Percentiles rank a stretch among this genome's conserved stretches.
These are phyloP conservation scores for Dynastes grantii DNA, from an alignment of 2,888 invertebrate species.

Conservation along the genomic window DNA sequence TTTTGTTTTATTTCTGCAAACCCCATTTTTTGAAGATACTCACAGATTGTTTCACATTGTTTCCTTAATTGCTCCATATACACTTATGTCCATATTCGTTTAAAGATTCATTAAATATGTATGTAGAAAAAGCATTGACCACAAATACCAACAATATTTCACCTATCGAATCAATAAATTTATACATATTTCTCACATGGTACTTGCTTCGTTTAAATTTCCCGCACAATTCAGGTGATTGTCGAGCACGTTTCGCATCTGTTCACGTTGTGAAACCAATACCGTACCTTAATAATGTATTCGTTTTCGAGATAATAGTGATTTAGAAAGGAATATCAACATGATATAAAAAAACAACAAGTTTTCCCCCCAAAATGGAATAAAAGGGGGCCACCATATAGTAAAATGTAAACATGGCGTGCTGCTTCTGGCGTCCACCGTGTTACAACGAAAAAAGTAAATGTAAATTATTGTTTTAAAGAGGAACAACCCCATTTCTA, in stretches of 20 bases:
- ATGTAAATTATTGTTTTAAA: slow-evolving; percentile 30
- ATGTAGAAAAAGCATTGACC: background rate
- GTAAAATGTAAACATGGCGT: slow-evolving; percentile 68
- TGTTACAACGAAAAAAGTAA: slow-evolving; percentile 34
- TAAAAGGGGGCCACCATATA: slow-evolving; percentile 49
- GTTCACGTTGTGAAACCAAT: background rate
- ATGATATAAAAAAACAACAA: too few species aligned
- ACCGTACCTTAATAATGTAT: background rate
- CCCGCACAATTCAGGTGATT: slow-evolving; percentile 16
- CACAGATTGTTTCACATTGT: too few species aligned
- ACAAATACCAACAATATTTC: background rate
- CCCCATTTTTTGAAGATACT: too few species aligned
- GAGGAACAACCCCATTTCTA: background rate
- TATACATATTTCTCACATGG: background rate
- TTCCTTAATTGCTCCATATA: background rate
- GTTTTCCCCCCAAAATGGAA: too few species aligned
- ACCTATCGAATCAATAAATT: background rate
- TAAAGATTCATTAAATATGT: slow-evolving; percentile 7
- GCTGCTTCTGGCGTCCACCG: slow-evolving; percentile 66
- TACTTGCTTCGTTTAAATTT: slow-evolving; percentile 31
- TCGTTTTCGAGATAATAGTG: too few species aligned
- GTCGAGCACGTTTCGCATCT: slow-evolving; percentile 4
- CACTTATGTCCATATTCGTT: background rate
- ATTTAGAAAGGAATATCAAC: too few species aligned
- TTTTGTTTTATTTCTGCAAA: too few species aligned